Conservation (phyloP, 2,113 vertebrate species). For the Lophotis ruficrista region DNA sequence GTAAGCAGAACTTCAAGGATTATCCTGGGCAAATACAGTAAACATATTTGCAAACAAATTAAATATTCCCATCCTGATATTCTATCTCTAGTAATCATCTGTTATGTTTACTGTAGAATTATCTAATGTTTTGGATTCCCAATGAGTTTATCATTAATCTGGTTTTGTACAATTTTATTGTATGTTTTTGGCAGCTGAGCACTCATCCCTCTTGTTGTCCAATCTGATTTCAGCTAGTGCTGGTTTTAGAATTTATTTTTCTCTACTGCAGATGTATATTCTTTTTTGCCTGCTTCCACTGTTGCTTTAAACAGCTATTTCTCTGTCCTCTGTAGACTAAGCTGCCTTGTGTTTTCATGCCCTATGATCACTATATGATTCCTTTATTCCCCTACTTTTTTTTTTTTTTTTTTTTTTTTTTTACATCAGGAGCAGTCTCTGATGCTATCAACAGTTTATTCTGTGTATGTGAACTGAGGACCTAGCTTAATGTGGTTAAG, state of each 20-base stretch:
- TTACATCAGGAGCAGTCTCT: neutral
- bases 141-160: neutral
- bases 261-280: neutral
- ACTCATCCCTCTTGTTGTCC: neutral
- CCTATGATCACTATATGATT: neutral
- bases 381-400: neutral
- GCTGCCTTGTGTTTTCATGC: neutral
- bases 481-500: neutral
- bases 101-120: neutral
- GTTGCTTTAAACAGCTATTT: neutral
- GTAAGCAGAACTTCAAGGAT: conserved; percentile 34
- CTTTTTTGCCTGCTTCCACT: neutral
- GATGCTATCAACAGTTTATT: neutral
- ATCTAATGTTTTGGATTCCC: neutral
- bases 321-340: neutral
- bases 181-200: neutral
- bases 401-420: neutral
- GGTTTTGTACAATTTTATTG: neutral
- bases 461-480: neutral
- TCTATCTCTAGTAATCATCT: neutral
- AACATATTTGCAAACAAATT: conserved; percentile 54
- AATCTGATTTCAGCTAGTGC: neutral
- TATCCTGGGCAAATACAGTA: conserved; percentile 24
- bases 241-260: neutral
- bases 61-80: conserved; percentile 45